These are phyloP conservation scores for Menura novaehollandiae DNA, from an alignment of 2,113 vertebrate species.

Conservation along the genomic window DNA sequence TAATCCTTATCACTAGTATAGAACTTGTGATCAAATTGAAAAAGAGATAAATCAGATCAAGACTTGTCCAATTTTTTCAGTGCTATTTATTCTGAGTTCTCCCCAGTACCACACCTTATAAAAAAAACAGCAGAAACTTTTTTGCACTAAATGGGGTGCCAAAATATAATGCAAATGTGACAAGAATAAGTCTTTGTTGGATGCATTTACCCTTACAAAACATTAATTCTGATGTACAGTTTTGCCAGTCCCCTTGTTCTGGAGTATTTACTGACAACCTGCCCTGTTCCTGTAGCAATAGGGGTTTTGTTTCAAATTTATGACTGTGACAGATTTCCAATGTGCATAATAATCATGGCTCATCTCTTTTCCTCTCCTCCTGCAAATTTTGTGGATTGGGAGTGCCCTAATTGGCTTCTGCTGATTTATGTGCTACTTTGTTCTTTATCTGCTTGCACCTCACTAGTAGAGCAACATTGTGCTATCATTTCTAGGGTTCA, in stretches of 20 bases:
- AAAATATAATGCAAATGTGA: neutral
- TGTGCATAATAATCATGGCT: neutral
- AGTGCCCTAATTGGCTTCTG: constrained; percentile 48
- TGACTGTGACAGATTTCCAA: neutral
- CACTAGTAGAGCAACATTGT: constrained; percentile 62
- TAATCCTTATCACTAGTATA: neutral
- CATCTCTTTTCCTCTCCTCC: neutral
- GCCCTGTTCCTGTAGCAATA: neutral
- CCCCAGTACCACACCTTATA: neutral
- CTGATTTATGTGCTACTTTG: constrained; percentile 77
- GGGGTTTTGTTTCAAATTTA: neutral
- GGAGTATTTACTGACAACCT: neutral
- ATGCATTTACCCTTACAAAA: neutral
- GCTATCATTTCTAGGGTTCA: constrained; percentile 65
- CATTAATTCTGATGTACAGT: neutral
- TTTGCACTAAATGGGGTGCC: neutral
- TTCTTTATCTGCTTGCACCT: constrained; percentile 78
- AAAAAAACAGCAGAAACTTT: neutral
- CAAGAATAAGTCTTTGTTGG: neutral
- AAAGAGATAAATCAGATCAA: neutral
- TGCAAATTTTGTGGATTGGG: neutral
- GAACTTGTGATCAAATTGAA: neutral
- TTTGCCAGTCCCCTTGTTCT: neutral
- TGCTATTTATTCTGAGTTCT: neutral
- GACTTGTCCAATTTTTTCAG: neutral